A percentile compares a stretch with the other conserved stretches of the same genome.
These are phyloP conservation scores for Stichopus horrens DNA, from an alignment of 53 echinoderm and acorn worm genomes.

Conservation along the genomic window DNA sequence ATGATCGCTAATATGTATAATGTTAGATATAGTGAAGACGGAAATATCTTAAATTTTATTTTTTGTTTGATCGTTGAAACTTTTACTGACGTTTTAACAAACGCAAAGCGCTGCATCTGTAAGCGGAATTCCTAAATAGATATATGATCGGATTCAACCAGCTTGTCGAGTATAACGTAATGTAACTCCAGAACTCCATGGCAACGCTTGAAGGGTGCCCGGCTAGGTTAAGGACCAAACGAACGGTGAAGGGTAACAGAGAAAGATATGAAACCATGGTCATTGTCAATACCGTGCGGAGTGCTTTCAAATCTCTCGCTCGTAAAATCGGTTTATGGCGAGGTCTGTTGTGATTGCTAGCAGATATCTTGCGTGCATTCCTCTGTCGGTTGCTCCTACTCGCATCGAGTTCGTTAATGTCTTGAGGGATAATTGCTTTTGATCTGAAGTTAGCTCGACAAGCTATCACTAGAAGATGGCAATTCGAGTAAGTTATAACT, in stretches of 20 bases:
- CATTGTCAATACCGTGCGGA: background rate
- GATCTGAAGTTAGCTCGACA: background rate
- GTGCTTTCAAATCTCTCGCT: background rate
- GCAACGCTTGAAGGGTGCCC: background rate
- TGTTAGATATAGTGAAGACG: background rate
- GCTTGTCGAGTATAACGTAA: constrained; percentile 8
- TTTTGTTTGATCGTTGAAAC: background rate
- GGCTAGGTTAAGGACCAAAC: background rate
- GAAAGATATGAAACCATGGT: background rate
- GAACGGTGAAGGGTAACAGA: background rate
- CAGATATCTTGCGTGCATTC: background rate
- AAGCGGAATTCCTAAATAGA: constrained; percentile 8
- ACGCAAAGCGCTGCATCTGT: background rate
- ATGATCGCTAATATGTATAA: background rate
- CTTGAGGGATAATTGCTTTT: background rate
- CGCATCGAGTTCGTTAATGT: background rate
- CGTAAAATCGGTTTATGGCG: too few relatives aligned
- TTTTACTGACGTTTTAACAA: background rate
- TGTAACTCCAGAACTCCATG: constrained; percentile 6
- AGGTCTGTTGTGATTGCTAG: background rate
- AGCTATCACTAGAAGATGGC: background rate
- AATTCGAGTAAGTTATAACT: background rate
- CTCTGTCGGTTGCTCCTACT: background rate
- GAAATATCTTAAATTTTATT: background rate
- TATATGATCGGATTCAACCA: constrained; percentile 44